These are phyloP conservation scores for Daktulosphaira vitifoliae DNA, from an alignment of 1,140 invertebrate genomes.

Conservation along the genomic window DNA sequence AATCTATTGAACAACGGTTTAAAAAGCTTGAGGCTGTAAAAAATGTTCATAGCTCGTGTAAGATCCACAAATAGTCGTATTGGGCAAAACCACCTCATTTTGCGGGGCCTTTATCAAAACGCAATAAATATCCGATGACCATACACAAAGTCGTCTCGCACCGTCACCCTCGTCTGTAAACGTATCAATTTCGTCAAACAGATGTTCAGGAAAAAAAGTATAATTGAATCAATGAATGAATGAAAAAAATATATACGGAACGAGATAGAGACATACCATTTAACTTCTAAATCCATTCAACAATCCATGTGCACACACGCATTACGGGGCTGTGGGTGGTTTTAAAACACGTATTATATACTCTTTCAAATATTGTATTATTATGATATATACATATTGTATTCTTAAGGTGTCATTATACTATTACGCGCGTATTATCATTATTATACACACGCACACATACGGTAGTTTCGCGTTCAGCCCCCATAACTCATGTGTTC, in stretches of 20 bases:
- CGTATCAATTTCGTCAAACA: slow-evolving; percentile 32
- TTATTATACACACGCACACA: neutral
- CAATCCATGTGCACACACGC: neutral
- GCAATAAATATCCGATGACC: slow-evolving; percentile 18
- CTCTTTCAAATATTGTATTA: slow-evolving; percentile 11
- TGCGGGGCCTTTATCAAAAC: slow-evolving; percentile 3
- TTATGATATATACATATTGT: neutral
- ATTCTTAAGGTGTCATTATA: slow-evolving; percentile 28
- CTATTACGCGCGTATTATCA: slow-evolving; percentile 2
- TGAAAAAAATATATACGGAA: neutral
- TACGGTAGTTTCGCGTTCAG: slow-evolving; percentile 7
- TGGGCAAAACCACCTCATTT: slow-evolving; percentile 4
- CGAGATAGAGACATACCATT: neutral
- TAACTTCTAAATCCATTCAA: slow-evolving; percentile 11
- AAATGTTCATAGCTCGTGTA: too few species aligned
- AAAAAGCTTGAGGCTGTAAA: too few species aligned
- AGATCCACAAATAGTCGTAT: too few species aligned
- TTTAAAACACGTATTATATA: slow-evolving; percentile 1
- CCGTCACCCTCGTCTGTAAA: slow-evolving; percentile 1
- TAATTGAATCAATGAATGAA: slow-evolving; percentile 8
- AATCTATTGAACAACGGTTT: too few species aligned
- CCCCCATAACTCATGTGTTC: slow-evolving; percentile 24
- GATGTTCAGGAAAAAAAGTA: slow-evolving; percentile 18
- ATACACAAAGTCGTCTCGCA: slow-evolving; percentile 1
- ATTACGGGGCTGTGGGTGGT: slow-evolving; percentile 15